Percentiles rank a stretch among this genome's conserved stretches.
Evolutionary conservation across 2,888 invertebrate species (phyloP).

Genomic region (Xylota sylvarum): DNA sequence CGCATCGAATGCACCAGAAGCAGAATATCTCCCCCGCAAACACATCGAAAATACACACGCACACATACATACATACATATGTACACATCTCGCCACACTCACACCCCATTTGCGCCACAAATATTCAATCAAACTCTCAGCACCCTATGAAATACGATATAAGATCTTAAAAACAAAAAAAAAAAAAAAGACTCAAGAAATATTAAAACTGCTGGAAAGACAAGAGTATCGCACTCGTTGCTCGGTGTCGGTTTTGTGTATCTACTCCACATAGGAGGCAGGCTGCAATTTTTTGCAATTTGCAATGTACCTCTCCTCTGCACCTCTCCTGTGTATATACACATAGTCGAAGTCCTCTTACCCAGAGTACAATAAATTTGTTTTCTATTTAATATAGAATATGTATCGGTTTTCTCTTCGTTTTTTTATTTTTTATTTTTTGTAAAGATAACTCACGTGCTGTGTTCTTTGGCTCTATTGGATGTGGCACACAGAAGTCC

Average conservation of each 20-base stretch:
- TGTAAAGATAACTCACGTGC: slow-evolving; percentile 45
- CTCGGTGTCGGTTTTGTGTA: slow-evolving; percentile 46
- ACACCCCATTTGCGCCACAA: slow-evolving; percentile 40
- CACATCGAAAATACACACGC: too few species aligned
- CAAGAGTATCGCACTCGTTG: slow-evolving; percentile 41
- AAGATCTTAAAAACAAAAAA: slow-evolving; percentile 35
- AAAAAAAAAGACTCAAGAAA: slow-evolving; percentile 3
- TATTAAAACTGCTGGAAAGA: slow-evolving; percentile 52
- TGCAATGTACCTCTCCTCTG: slow-evolving; percentile 38
- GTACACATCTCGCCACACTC: not conserved
- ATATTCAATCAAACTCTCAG: slow-evolving; percentile 52
- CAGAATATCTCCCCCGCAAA: slow-evolving; percentile 10
- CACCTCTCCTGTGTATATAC: slow-evolving; percentile 11
- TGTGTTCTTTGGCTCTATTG: slow-evolving; percentile 20
- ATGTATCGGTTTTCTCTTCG: not conserved
- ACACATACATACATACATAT: slow-evolving; percentile 6
- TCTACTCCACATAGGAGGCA: slow-evolving; percentile 38
- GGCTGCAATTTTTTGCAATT: slow-evolving; percentile 49
- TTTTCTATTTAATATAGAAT: slow-evolving; percentile 34
- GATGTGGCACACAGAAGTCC: slow-evolving; percentile 19
- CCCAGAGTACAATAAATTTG: not conserved
- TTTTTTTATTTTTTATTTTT: not conserved
- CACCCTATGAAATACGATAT: slow-evolving; percentile 68
- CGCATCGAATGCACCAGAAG: slow-evolving; percentile 54
- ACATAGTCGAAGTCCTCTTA: not conserved